Percentiles rank a stretch among this genome's conserved stretches.
Evolutionary conservation across 2,888 invertebrate genomes (phyloP).

Genomic region (Ceramica pisi): DNA sequence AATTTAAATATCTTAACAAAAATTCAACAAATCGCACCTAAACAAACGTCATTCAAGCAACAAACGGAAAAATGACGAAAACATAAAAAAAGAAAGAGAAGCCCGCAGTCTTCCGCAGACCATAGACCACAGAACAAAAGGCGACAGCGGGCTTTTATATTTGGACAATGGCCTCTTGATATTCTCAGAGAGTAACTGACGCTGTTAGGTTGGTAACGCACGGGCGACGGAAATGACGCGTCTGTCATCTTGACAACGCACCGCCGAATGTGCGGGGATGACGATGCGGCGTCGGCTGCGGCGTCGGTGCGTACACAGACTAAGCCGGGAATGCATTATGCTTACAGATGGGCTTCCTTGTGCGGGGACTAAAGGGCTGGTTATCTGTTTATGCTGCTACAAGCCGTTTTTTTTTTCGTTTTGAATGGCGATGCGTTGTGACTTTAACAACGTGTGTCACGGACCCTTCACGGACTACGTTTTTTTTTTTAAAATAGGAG

Average conservation of each 20-base stretch:
- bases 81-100: slow-evolving; percentile 55
- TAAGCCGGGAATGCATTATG: slow-evolving; percentile 33
- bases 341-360: slow-evolving; percentile 23
- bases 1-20: not conserved
- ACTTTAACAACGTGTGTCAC: not conserved
- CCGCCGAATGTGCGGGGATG: slow-evolving; percentile 57
- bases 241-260: slow-evolving; percentile 75
- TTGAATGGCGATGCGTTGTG: too few relatives aligned
- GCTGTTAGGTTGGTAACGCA: slow-evolving; percentile 71
- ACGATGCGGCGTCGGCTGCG: slow-evolving; percentile 35
- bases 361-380: slow-evolving; percentile 2
- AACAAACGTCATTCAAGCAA: slow-evolving; percentile 25
- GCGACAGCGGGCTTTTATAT: slow-evolving; percentile 75
- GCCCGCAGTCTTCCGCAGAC: slow-evolving; percentile 65
- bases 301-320: slow-evolving; percentile 26
- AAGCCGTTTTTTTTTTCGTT: not conserved
- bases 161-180: slow-evolving; percentile 78
- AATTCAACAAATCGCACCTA: slow-evolving; percentile 22
- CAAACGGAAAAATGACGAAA: slow-evolving; percentile 35
- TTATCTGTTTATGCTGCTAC: not conserved
- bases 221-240: slow-evolving; percentile 81
- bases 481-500: too few relatives aligned
- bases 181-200: slow-evolving; percentile 75
- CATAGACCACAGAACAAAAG: slow-evolving; percentile 72
- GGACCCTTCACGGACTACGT: too few relatives aligned